These are phyloP conservation scores for Dione juno DNA, from an alignment of 2,888 invertebrate genomes.

Conservation along the genomic window DNA sequence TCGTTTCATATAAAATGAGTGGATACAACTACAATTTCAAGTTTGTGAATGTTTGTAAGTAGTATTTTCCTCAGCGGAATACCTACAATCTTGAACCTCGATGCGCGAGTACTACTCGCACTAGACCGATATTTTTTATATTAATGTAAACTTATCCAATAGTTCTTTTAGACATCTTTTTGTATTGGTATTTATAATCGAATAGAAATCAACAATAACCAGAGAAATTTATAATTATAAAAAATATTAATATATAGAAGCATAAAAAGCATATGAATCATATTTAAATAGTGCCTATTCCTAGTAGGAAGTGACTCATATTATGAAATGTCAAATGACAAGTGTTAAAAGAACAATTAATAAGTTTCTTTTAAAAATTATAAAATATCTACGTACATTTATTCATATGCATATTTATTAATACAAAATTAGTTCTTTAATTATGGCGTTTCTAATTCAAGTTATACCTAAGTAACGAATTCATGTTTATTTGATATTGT, in stretches of 20 bases:
- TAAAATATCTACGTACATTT: neutral
- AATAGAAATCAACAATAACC: too few species aligned
- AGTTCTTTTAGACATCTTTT: too few species aligned
- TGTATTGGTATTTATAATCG: too few species aligned
- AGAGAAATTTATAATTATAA: too few species aligned
- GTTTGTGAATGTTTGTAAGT: too few species aligned
- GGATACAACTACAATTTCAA: too few species aligned
- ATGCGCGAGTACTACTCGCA: too few species aligned
- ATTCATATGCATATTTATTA: neutral
- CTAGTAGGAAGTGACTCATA: conserved; percentile 16
- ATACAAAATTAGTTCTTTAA: neutral
- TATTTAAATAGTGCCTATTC: conserved; percentile 5
- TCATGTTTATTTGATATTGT: neutral
- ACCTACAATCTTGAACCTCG: too few species aligned
- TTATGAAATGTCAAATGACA: conserved; percentile 11
- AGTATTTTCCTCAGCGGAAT: too few species aligned
- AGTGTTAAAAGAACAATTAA: neutral
- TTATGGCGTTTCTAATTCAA: neutral
- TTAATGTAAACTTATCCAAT: too few species aligned
- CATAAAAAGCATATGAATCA: conserved; percentile 11
- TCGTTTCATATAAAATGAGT: too few species aligned
- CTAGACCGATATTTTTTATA: too few species aligned
- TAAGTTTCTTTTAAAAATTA: neutral
- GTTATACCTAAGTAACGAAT: neutral
- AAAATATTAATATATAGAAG: neutral